phyloP scores from a whole-genome alignment of 2,797 vertebrate genomes.

The Acanthurus leucopareius region DNA sequence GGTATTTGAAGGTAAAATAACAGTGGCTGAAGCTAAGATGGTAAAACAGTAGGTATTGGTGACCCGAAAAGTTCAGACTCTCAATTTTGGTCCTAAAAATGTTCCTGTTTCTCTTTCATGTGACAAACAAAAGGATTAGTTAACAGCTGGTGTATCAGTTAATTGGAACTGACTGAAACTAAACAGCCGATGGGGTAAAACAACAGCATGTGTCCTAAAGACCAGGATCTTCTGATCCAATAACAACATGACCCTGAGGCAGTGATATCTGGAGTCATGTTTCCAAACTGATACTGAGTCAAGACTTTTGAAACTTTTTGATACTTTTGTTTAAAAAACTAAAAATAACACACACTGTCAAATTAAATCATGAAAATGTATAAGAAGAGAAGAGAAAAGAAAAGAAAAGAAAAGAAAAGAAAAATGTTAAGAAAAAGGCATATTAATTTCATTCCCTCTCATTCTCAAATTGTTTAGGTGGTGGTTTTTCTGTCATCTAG shows the following conservation, averaged over 20 bases:
- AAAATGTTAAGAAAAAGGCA: not conserved
- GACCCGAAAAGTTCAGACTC: not conserved
- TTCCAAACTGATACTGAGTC: constrained; percentile 1
- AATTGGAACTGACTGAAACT: constrained; percentile 6
- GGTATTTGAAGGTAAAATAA: constrained; percentile 25
- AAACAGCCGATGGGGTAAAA: constrained; percentile 2
- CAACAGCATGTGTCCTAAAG: constrained; percentile 4
- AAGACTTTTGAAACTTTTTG: not conserved
- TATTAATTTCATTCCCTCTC: not conserved
- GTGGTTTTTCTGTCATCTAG: not conserved
- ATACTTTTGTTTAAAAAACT: not conserved
- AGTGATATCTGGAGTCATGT: not conserved
- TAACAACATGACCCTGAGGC: constrained; percentile 9
- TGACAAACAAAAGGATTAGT: constrained; percentile 13
- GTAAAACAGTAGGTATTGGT: constrained; percentile 23
- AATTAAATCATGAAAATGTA: not conserved
- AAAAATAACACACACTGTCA: not conserved
- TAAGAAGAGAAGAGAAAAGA: not conserved
- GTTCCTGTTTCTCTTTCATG: not conserved
- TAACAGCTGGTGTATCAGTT: not conserved
- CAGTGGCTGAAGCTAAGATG: constrained; percentile 1
- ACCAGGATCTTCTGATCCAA: constrained; percentile 7
- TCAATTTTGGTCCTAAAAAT: not conserved
- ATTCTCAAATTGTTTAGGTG: not conserved
- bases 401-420: too few species aligned